These are phyloP conservation scores for Protula sp. DNA, from an alignment of 2,888 invertebrate species.

Conservation along the genomic window DNA sequence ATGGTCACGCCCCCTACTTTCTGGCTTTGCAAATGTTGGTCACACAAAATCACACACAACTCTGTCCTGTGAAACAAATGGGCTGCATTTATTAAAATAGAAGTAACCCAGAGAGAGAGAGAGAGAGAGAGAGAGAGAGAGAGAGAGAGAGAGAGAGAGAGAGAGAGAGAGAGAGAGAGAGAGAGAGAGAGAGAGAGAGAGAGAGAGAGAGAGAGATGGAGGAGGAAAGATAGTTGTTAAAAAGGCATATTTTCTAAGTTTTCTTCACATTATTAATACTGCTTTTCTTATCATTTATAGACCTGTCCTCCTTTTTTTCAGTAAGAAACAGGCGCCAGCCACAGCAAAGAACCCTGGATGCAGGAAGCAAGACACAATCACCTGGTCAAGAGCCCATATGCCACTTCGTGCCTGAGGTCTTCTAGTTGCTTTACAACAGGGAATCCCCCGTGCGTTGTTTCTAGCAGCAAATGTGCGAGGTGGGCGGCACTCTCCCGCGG, in stretches of 20 bases:
- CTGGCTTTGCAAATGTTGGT: constrained; percentile 5
- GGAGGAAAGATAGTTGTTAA: too few species aligned
- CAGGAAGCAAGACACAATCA: too few species aligned
- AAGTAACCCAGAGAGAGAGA: background rate
- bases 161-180: constrained; percentile 14
- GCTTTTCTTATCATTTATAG: too few species aligned
- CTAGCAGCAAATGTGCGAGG: constrained; percentile 47
- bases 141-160: constrained; percentile 15
- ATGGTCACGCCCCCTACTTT: constrained; percentile 7
- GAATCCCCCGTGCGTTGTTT: constrained; percentile 54
- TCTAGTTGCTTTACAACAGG: constrained; percentile 44
- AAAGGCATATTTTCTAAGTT: too few species aligned
- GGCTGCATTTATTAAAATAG: background rate
- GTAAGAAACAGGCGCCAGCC: too few species aligned
- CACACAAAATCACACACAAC: constrained; percentile 12
- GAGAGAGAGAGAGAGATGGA: too few species aligned
- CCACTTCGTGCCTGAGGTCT: constrained; percentile 11
- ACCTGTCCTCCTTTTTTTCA: too few species aligned
- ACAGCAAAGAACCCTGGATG: too few species aligned
- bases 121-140: constrained; percentile 11
- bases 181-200: constrained; percentile 5
- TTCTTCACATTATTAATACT: too few species aligned
- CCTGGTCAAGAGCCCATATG: constrained; percentile 17
- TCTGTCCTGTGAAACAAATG: constrained; percentile 11
- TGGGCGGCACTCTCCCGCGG: constrained; percentile 36